These are phyloP conservation scores for Plemyria rubiginata DNA, from an alignment of 2,888 invertebrate genomes.

Conservation along the genomic window DNA sequence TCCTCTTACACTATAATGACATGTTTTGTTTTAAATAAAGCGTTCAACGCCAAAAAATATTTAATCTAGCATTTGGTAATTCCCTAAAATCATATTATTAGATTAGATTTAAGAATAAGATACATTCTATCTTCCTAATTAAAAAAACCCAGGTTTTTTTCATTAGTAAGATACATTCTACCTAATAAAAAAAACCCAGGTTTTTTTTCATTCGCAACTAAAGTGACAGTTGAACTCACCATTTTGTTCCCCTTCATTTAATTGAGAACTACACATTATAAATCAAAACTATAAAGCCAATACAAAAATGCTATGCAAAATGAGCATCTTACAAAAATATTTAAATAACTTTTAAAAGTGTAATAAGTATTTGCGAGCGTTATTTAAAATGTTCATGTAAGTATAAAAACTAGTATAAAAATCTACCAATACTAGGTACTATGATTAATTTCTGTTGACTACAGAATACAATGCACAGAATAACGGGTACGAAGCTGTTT, in stretches of 20 bases:
- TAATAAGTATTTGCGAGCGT: neutral
- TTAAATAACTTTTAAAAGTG: neutral
- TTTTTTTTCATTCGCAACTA: neutral
- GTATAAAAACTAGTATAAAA: conserved; percentile 4
- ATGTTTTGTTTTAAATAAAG: conserved; percentile 20
- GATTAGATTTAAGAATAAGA: too few relatives aligned
- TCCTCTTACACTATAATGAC: conserved; percentile 5
- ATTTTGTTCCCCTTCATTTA: neutral
- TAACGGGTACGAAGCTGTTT: neutral
- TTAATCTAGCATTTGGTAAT: conserved; percentile 35
- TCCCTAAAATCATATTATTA: conserved; percentile 20
- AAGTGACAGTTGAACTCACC: neutral
- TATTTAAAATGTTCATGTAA: neutral
- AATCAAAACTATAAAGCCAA: neutral
- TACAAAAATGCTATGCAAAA: neutral
- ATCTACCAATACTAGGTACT: conserved; percentile 1
- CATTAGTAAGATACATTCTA: too few relatives aligned
- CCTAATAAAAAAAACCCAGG: neutral
- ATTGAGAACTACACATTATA: neutral
- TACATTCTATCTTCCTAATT: too few relatives aligned
- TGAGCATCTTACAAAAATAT: neutral
- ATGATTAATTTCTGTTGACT: neutral
- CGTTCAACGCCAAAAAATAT: conserved; percentile 31
- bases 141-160: neutral
- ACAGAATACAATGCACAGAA: neutral